phyloP scores from a whole-genome alignment of 2,113 vertebrate species.

The Boleophthalmus pectinirostris region DNA sequence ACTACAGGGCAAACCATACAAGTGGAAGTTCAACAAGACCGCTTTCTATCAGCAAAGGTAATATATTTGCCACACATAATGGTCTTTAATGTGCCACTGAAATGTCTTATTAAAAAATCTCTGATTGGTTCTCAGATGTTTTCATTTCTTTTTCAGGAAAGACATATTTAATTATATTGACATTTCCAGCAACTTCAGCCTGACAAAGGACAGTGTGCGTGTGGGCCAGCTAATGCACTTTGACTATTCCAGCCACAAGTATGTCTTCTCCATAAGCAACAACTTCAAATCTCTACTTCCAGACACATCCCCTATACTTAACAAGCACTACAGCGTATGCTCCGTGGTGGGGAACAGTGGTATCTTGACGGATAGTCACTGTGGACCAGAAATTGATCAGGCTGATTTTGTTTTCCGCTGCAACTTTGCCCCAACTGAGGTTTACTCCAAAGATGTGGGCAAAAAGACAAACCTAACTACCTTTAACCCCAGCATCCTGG shows the following conservation, averaged over 20 bases:
- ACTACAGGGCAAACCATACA: constrained; percentile 88
- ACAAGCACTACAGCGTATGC: constrained; percentile 92
- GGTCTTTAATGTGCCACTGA: background rate
- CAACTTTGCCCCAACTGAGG: constrained; percentile 95
- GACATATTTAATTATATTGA: constrained; percentile 94
- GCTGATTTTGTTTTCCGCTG: constrained; percentile 97
- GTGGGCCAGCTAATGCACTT: constrained; percentile 98
- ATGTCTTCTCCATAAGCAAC: constrained; percentile 96
- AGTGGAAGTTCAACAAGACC: constrained; percentile 93
- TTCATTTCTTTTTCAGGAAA: constrained; percentile 76
- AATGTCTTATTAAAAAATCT: background rate
- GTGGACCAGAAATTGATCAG: constrained; percentile 90
- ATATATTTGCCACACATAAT: constrained; percentile 24
- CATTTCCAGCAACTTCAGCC: constrained; percentile 92
- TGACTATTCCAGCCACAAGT: constrained; percentile 99
- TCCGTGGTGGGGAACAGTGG: constrained; percentile 96
- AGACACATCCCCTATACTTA: constrained; percentile 87
- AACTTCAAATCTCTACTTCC: constrained; percentile 94
- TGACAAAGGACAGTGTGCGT: constrained; percentile 90
- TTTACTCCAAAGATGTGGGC: constrained; percentile 93
- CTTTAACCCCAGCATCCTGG: constrained; percentile 98
- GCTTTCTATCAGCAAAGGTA: constrained; percentile 91
- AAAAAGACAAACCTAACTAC: constrained; percentile 96
- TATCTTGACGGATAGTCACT: constrained; percentile 92
- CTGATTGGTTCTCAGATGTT: background rate